Conservation (phyloP, 2,113 vertebrate genomes). For the Chinchilla lanigera region DNA sequence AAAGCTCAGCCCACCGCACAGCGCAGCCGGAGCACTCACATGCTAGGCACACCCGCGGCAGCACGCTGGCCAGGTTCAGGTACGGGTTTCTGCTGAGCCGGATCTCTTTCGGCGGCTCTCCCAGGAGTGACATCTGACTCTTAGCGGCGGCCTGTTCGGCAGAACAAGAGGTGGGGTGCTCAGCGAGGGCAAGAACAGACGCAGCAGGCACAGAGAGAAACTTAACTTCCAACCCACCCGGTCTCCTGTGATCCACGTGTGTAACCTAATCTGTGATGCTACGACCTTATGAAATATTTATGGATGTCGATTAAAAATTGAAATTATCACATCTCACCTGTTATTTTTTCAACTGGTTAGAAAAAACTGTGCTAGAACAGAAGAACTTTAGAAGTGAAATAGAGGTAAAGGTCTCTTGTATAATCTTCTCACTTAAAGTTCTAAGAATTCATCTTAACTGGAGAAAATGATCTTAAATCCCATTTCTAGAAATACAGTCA, state of each 20-base stretch:
- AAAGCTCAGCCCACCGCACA: too few species aligned
- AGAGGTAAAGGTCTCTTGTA: not conserved
- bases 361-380: not conserved
- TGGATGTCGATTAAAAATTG: not conserved
- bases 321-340: not conserved
- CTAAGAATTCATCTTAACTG: conserved; percentile 10
- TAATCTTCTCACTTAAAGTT: not conserved
- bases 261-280: not conserved
- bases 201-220: not conserved
- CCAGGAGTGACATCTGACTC: conserved; percentile 94
- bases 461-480: not conserved
- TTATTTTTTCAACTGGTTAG: not conserved
- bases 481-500: not conserved
- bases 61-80: conserved; percentile 96
- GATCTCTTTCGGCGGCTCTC: conserved; percentile 97
- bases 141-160: conserved; percentile 85
- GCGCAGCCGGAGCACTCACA: conserved; percentile 80
- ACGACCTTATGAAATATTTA: not conserved
- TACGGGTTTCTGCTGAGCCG: conserved; percentile 97
- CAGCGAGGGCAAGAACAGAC: not conserved
- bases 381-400: not conserved
- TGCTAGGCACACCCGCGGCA: conserved; percentile 93
- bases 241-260: not conserved
- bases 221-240: not conserved
- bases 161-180: conserved; percentile 1